These are phyloP conservation scores for Eublepharis macularius DNA, from an alignment of 2,113 vertebrate species.

Conservation along the genomic window DNA sequence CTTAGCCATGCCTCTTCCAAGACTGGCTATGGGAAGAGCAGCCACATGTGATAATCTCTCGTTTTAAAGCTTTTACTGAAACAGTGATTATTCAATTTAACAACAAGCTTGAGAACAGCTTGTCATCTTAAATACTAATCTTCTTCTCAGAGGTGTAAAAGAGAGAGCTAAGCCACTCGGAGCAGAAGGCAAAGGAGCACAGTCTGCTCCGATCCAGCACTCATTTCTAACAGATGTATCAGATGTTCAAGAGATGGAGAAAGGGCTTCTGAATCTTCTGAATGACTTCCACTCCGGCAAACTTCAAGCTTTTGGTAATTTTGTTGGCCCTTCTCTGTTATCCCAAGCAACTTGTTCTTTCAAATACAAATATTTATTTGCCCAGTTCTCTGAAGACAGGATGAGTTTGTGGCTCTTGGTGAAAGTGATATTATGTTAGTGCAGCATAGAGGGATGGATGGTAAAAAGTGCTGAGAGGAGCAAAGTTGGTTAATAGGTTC, in stretches of 20 bases:
- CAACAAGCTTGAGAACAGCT: background rate
- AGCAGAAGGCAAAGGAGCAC: constrained; percentile 78
- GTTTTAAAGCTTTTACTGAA: background rate
- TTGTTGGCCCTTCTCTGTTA: background rate
- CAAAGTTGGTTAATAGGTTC: no score
- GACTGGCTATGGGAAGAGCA: no score
- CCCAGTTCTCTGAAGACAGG: background rate
- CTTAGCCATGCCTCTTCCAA: no score
- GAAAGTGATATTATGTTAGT: background rate
- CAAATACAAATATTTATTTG: background rate
- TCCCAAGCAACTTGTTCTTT: background rate
- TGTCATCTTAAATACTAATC: background rate
- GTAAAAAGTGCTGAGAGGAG: no score
- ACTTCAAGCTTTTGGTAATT: constrained; percentile 93
- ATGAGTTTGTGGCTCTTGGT: background rate
- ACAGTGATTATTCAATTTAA: background rate
- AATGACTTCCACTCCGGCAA: constrained; percentile 99
- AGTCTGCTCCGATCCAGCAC: constrained; percentile 87
- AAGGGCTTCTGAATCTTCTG: constrained; percentile 91
- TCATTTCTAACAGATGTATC: constrained; percentile 97
- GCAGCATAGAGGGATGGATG: background rate
- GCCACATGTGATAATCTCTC: background rate
- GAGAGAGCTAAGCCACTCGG: constrained; percentile 86
- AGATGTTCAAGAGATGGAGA: constrained; percentile 98
- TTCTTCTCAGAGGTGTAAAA: constrained; percentile 75